Percentiles rank a stretch among this genome's conserved stretches.
These are phyloP conservation scores for Harpegnathos saltator DNA, from an alignment of 1,140 invertebrate genomes.

Conservation along the genomic window DNA sequence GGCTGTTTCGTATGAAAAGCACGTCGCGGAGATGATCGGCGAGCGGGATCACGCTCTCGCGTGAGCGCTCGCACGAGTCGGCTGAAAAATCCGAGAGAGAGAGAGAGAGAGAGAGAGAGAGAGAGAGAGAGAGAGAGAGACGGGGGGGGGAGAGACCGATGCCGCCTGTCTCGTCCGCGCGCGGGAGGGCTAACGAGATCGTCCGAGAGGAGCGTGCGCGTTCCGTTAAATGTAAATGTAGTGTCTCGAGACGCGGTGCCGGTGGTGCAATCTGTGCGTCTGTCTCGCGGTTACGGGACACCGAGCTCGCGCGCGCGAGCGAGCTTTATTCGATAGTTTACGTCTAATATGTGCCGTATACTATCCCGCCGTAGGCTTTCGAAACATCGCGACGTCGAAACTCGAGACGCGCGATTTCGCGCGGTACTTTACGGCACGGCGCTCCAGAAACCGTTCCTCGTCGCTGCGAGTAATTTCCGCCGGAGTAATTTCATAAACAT, in stretches of 20 bases:
- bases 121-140: too few species aligned
- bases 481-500: conserved; percentile 51
- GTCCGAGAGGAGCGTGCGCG: not conserved
- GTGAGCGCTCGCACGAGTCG: too few species aligned
- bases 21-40: not conserved
- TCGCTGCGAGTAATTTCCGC: not conserved
- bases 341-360: conserved; percentile 33
- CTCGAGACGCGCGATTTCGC: conserved; percentile 33
- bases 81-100: too few species aligned
- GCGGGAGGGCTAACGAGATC: conserved; percentile 19
- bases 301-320: not conserved
- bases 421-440: conserved; percentile 28
- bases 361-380: conserved; percentile 19
- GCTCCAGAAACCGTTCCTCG: conserved; percentile 31
- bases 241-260: not conserved
- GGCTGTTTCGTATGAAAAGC: not conserved
- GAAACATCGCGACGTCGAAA: conserved; percentile 34
- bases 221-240: conserved; percentile 32
- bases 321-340: conserved; percentile 31
- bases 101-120: too few species aligned
- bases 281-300: conserved; percentile 15
- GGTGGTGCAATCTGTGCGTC: conserved; percentile 27
- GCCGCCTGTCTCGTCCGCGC: too few species aligned
- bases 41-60: too few species aligned
- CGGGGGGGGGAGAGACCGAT: too few species aligned